phyloP scores from a whole-genome alignment of 2,888 invertebrate genomes.

The Argyresthia goedartella region DNA sequence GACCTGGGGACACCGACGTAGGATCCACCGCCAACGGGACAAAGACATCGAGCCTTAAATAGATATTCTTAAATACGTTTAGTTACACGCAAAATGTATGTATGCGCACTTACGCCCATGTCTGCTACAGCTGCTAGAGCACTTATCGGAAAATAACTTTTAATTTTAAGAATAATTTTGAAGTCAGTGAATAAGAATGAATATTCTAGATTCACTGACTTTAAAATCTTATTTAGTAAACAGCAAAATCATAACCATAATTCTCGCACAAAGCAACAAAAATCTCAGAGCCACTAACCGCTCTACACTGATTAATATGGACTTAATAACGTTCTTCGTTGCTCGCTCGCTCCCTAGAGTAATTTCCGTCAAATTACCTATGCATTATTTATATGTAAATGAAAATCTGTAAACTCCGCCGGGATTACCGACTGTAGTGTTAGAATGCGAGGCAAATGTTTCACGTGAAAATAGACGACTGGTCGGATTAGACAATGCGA shows the following conservation, averaged over 20 bases:
- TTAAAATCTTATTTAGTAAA: no score
- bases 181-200: no score
- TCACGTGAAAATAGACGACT: neutral
- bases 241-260: neutral
- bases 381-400: conserved; percentile 53
- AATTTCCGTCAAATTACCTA: conserved; percentile 41
- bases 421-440: conserved; percentile 6
- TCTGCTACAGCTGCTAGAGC: no score
- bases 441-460: neutral
- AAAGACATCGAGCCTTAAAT: neutral
- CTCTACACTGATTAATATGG: conserved; percentile 40
- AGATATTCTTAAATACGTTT: no score
- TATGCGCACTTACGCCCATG: no score
- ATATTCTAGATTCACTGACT: no score
- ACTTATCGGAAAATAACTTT: no score
- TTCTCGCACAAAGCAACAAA: conserved; percentile 11
- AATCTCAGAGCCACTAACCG: conserved; percentile 20
- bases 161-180: no score
- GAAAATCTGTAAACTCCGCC: conserved; percentile 29
- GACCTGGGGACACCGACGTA: no score
- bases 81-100: no score
- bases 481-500: neutral
- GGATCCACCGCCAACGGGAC: neutral
- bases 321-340: conserved; percentile 25
- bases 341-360: conserved; percentile 26